Conservation (phyloP, 2,797 vertebrate genomes). For the Mastacembelus armatus region DNA sequence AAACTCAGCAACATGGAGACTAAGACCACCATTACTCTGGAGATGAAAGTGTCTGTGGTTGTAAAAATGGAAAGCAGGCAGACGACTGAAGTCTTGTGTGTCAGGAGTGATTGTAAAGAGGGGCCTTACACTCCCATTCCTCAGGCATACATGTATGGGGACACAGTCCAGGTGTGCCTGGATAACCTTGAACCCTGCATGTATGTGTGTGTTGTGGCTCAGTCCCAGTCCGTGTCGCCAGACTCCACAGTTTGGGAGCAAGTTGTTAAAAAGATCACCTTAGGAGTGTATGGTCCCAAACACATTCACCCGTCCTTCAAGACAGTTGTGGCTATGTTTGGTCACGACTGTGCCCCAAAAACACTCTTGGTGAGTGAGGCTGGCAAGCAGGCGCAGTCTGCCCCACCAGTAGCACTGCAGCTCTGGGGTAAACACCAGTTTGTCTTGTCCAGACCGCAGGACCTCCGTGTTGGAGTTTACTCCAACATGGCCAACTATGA, state of each 20-base stretch:
- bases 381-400: constrained; percentile 83
- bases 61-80: constrained; percentile 89
- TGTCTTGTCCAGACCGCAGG: constrained; percentile 88
- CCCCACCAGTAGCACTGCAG: constrained; percentile 90
- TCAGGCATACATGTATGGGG: constrained; percentile 86
- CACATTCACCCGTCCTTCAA: constrained; percentile 98
- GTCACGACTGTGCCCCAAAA: constrained; percentile 95
- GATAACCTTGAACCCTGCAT: constrained; percentile 95
- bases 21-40: constrained; percentile 87
- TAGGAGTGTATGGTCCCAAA: constrained; percentile 95
- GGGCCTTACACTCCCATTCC: constrained; percentile 89
- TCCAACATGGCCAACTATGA: constrained; percentile 95
- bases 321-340: constrained; percentile 93
- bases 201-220: constrained; percentile 91
- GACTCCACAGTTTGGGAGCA: constrained; percentile 94
- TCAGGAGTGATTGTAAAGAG: constrained; percentile 92
- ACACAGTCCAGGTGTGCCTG: constrained; percentile 91
- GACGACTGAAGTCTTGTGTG: constrained; percentile 87
- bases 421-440: constrained; percentile 98
- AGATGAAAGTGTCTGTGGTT: constrained; percentile 93
- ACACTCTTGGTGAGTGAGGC: constrained; percentile 91
- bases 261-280: constrained; percentile 92
- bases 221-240: constrained; percentile 84
- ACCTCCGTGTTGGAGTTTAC: constrained; percentile 91
- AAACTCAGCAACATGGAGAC: constrained; percentile 96